Percentiles rank a stretch among this genome's conserved stretches.
Evolutionary conservation across 2,113 vertebrate species (phyloP).

Genomic region (Xenopus laevis): DNA sequence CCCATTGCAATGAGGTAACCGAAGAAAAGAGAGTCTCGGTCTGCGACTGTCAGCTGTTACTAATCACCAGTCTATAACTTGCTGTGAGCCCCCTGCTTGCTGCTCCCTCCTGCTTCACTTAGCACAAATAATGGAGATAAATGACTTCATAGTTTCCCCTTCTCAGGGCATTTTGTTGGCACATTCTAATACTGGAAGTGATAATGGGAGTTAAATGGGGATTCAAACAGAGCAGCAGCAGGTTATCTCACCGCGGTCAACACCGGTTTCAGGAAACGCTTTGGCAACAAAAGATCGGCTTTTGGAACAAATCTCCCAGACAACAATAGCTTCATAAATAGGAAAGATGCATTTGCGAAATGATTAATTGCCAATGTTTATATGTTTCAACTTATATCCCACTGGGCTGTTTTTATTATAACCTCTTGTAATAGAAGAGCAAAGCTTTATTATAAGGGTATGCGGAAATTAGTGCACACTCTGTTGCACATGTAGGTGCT

Average conservation of each 20-base stretch:
- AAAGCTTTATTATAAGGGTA: background rate
- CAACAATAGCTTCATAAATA: conserved; percentile 6
- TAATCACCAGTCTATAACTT: conserved; percentile 73
- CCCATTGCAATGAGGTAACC: conserved; percentile 68
- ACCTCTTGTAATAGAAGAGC: background rate
- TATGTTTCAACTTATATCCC: background rate
- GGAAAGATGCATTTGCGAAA: background rate
- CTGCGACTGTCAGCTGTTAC: conserved; percentile 74
- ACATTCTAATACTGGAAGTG: conserved; percentile 71
- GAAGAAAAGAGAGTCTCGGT: conserved; percentile 66
- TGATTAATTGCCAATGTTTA: background rate
- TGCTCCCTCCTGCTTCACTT: conserved; percentile 74
- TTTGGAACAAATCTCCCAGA: background rate
- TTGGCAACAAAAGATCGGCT: background rate
- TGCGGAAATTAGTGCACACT: conserved; percentile 6
- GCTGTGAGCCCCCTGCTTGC: conserved; percentile 60
- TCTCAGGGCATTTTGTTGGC: conserved; percentile 74
- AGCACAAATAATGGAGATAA: conserved; percentile 77
- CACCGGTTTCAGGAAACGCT: conserved; percentile 54
- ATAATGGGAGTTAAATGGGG: conserved; percentile 63
- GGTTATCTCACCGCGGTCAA: conserved; percentile 51
- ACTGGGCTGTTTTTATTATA: conserved; percentile 7
- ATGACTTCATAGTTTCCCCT: conserved; percentile 65
- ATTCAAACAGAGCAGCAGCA: conserved; percentile 56
- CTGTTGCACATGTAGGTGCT: background rate